Evolutionary conservation across 2,113 vertebrate genomes (phyloP), one percentile per base, ranked within the genome.

Genomic region (Toxotes jaculatrix): DNA sequence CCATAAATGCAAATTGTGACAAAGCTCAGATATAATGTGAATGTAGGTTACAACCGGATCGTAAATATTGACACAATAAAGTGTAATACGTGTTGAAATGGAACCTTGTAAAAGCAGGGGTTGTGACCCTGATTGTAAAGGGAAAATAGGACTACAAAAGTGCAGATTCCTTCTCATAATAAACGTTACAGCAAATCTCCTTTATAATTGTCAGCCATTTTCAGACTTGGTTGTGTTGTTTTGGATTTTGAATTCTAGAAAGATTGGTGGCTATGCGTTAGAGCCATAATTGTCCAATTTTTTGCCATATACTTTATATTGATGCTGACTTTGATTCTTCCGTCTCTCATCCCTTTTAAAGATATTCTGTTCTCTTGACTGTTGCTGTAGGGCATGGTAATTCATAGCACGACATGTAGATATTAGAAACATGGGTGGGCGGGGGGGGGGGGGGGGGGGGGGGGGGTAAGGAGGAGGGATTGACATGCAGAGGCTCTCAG

Each of bases 1-100:
- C 76, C 60, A 85, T 89, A 74, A 90, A 92, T 86, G 83, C 77
- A 87, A 84, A 92, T 89, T 80, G 84, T 80, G 82, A 87, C 78
- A 90, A 88, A 88, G 84, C 36, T 40, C 71, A 73, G 85, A 83
- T 87, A 80, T 88, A 91, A 89, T 80, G 79, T 72, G 74, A 71
- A 84, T 82, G 77, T 69, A 91, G 85, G 86, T 86, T 84, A 91
- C 74, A 93, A 82, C 72, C 60, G 11, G 38, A 74, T 87, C 83
- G 82, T 94, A 92, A 94, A 94, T 92, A 89, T 93, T 91, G 90
- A 93, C 89, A 88, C 73, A 77, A 51, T 92, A 89, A 91, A 91
- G 85, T 86, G 74, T 72, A 77, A 79, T 80, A 87, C 45, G 61
- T 88, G 82, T 86, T 82, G 66, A 88, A 87, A 91, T 69, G 66